Evolutionary conservation across 64 coral and sea anemone genomes (phyloP).

Genomic region (Montipora foliosa): DNA sequence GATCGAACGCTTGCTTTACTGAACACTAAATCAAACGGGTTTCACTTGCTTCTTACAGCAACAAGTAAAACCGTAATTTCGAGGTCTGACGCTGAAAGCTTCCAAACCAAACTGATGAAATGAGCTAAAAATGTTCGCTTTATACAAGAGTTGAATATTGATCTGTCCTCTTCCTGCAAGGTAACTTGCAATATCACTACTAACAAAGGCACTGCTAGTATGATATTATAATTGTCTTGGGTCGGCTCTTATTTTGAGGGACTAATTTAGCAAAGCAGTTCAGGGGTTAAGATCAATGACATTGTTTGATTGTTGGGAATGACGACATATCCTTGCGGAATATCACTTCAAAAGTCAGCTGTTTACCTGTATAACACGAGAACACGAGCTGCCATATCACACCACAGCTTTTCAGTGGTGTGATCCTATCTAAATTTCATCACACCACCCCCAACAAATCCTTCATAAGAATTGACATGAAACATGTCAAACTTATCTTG

Average conservation of each 20-base stretch:
- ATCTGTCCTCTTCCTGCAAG: background rate
- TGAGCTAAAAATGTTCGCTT: background rate
- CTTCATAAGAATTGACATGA: too few species aligned
- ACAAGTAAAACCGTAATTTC: background rate
- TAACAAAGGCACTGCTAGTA: too few species aligned
- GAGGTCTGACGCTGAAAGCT: background rate
- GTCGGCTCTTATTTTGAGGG: background rate
- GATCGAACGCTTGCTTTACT: background rate
- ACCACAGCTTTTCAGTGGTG: background rate
- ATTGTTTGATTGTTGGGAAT: slow-evolving; percentile 11
- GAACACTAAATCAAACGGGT: background rate
- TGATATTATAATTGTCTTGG: background rate
- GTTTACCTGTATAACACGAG: background rate
- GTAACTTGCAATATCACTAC: too few species aligned
- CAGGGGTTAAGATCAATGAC: slow-evolving; percentile 8
- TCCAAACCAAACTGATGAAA: background rate
- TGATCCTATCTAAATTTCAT: background rate
- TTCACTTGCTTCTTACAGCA: too few species aligned
- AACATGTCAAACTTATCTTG: too few species aligned
- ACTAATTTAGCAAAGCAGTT: slow-evolving; percentile 3
- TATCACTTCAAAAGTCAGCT: background rate
- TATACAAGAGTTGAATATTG: background rate
- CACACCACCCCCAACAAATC: too few species aligned
- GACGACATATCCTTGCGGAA: background rate
- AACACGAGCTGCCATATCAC: background rate